Evolutionary conservation across 1,140 invertebrate species (phyloP).

Genomic region (Drosophila melanogaster): DNA sequence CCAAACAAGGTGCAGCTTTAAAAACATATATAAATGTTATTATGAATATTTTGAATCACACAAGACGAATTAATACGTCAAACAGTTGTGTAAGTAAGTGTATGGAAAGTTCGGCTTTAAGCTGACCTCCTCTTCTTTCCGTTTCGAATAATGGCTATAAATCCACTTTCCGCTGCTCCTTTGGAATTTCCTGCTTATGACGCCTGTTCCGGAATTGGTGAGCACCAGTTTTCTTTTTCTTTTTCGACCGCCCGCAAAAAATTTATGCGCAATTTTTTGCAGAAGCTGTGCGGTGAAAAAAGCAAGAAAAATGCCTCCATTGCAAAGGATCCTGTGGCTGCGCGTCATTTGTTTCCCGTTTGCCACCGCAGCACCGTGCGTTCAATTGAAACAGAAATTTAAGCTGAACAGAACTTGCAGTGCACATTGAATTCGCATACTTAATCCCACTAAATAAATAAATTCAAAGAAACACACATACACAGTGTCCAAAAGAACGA

Average conservation of each 20-base stretch:
- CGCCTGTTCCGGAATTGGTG: constrained; percentile 28
- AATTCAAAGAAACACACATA: not conserved
- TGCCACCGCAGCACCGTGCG: not conserved
- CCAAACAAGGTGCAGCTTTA: too few species aligned
- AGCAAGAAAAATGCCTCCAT: not conserved
- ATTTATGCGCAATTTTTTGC: constrained; percentile 39
- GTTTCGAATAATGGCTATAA: constrained; percentile 17
- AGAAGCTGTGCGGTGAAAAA: constrained; percentile 5
- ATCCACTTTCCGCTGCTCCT: constrained; percentile 8
- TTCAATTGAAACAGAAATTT: constrained; percentile 4
- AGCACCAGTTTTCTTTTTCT: constrained; percentile 18
- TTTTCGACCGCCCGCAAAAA: constrained; percentile 23
- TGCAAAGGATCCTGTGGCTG: not conserved
- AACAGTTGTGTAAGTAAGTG: not conserved
- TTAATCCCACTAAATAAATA: not conserved
- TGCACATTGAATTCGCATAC: not conserved
- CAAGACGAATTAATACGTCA: too few species aligned
- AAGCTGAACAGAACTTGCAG: not conserved
- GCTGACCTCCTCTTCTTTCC: not conserved
- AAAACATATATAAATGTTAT: too few species aligned
- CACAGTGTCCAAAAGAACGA: not conserved
- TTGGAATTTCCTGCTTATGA: constrained; percentile 38
- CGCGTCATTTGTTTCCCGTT: constrained; percentile 12
- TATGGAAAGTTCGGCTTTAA: not conserved
- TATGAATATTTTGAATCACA: too few species aligned